A percentile compares a stretch with the other conserved stretches of the same genome.
Evolutionary conservation across 2,113 vertebrate genomes (phyloP).

Genomic region (Rhinoptilus africanus): DNA sequence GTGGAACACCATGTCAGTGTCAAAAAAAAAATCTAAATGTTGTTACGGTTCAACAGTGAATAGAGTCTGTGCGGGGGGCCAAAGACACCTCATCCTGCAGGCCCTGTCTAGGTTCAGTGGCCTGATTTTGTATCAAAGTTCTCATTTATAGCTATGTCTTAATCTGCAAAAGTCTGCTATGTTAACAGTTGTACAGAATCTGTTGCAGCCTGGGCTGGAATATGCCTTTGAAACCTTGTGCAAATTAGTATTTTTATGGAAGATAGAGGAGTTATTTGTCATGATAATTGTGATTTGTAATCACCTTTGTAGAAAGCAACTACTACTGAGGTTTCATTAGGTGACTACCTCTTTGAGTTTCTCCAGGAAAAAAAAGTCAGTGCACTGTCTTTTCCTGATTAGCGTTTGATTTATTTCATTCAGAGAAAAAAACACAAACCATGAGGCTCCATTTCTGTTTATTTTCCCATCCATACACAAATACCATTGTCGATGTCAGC

Average conservation of each 20-base stretch:
- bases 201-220: background rate
- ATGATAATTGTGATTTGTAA: background rate
- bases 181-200: background rate
- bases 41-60: background rate
- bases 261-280: background rate
- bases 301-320: background rate
- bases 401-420: background rate
- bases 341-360: background rate
- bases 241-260: background rate
- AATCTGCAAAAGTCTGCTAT: background rate
- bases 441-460: background rate
- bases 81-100: background rate
- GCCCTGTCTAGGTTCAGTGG: background rate
- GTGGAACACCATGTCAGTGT: background rate
- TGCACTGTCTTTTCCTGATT: background rate
- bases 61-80: background rate
- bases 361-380: background rate
- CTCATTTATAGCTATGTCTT: background rate
- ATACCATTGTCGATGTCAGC: background rate
- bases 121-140: background rate
- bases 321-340: background rate
- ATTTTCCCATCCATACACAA: conserved; percentile 3
- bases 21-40: background rate
- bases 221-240: background rate
- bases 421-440: background rate